Evolutionary conservation across 2,888 invertebrate species (phyloP).

Genomic region (Tenodera sinensis): DNA sequence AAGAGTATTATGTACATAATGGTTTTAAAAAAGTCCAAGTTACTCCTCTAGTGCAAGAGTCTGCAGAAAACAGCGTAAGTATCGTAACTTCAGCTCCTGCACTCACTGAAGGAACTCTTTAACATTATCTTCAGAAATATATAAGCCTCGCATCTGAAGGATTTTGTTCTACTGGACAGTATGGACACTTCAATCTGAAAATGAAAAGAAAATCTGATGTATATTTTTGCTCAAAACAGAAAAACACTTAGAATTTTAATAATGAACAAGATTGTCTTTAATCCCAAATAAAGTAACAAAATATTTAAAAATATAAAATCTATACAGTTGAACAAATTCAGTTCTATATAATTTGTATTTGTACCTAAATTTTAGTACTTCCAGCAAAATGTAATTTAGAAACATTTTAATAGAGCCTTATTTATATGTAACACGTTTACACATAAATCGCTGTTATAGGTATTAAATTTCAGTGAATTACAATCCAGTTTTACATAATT

Average conservation of each 20-base stretch:
- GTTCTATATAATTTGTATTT: no score
- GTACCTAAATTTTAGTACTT: no score
- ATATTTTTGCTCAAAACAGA: not conserved
- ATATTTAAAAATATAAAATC: no score
- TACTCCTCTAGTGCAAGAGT: not conserved
- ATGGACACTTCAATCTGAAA: slow-evolving; percentile 94
- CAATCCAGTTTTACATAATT: no score
- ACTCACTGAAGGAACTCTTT: not conserved
- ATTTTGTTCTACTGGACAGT: slow-evolving; percentile 96
- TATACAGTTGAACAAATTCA: no score
- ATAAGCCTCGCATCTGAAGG: slow-evolving; percentile 89
- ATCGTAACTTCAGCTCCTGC: not conserved
- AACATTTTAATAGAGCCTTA: no score
- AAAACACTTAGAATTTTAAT: not conserved
- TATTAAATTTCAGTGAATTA: no score
- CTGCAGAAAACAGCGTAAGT: not conserved
- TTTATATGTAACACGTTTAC: no score
- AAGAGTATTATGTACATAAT: not conserved
- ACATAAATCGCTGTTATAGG: no score
- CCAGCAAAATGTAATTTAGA: no score
- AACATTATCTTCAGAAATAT: slow-evolving; percentile 61
- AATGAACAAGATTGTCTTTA: no score
- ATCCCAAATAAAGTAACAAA: not conserved
- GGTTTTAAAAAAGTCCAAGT: not conserved
- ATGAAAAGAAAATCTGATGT: slow-evolving; percentile 35